These are phyloP conservation scores for Cheilosia scutellata DNA, from an alignment of 2,888 invertebrate species.

Conservation along the genomic window DNA sequence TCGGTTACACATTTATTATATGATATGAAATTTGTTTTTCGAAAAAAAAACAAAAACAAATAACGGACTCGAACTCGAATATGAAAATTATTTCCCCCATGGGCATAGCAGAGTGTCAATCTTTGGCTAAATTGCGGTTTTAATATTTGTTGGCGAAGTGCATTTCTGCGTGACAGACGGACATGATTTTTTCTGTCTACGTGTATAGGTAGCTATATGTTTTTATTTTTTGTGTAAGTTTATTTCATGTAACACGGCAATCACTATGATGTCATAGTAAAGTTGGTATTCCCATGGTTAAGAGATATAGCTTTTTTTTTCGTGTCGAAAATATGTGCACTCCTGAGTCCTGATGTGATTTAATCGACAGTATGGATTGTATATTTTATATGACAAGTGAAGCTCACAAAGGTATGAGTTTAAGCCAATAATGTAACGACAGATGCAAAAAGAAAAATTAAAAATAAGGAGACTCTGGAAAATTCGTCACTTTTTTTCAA, in stretches of 20 bases:
- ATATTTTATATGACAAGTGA: too few relatives aligned
- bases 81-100: slow-evolving; percentile 34
- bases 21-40: slow-evolving; percentile 36
- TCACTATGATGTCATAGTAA: neutral
- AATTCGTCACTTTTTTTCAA: too few relatives aligned
- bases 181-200: neutral
- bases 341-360: too few relatives aligned
- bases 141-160: slow-evolving; percentile 24
- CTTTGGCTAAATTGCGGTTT: slow-evolving; percentile 31
- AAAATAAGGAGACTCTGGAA: too few relatives aligned
- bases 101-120: slow-evolving; percentile 58
- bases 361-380: too few relatives aligned
- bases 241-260: neutral
- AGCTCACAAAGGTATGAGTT: too few relatives aligned
- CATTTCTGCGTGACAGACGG: slow-evolving; percentile 15
- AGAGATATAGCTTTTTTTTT: too few relatives aligned
- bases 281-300: too few relatives aligned
- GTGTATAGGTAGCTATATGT: neutral
- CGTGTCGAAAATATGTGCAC: too few relatives aligned
- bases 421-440: too few relatives aligned
- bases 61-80: neutral
- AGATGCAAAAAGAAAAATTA: too few relatives aligned
- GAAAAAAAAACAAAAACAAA: slow-evolving; percentile 6
- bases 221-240: neutral
- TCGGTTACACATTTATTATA: slow-evolving; percentile 64